Conservation (phyloP, 1,140 invertebrate species). For the Mamestra configurata region DNA sequence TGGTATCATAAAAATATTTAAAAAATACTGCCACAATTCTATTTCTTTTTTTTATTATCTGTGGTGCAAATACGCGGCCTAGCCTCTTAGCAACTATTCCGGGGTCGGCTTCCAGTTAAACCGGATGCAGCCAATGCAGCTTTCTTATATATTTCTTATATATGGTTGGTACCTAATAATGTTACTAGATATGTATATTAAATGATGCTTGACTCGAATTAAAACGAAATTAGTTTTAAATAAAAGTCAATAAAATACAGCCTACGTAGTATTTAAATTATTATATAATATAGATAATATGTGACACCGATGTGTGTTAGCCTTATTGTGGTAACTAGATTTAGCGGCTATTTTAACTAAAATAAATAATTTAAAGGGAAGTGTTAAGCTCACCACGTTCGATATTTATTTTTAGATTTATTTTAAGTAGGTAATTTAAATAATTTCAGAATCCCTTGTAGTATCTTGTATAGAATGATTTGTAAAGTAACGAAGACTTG, state of each 20-base stretch:
- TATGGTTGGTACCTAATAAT: conserved; percentile 4
- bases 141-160: no score
- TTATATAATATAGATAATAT: conserved; percentile 5
- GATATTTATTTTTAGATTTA: conserved; percentile 57
- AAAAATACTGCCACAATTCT: no score
- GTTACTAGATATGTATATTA: conserved; percentile 29
- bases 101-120: no score
- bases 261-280: conserved; percentile 30
- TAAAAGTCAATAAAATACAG: conserved; percentile 45
- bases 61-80: no score
- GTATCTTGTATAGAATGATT: not conserved
- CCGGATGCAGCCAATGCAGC: no score
- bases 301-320: conserved; percentile 45
- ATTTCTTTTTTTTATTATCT: no score
- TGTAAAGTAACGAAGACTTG: not conserved
- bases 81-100: no score
- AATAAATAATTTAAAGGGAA: conserved; percentile 52
- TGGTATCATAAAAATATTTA: no score
- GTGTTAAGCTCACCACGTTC: conserved; percentile 86
- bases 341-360: conserved; percentile 55
- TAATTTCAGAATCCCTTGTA: not conserved
- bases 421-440: conserved; percentile 40
- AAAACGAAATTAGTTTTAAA: conserved; percentile 20
- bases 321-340: conserved; percentile 66
- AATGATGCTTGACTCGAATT: conserved; percentile 45